Percentiles rank a stretch among this genome's conserved stretches.
These are phyloP conservation scores for Ligdia adustata DNA, from an alignment of 2,888 invertebrate species.

Conservation along the genomic window DNA sequence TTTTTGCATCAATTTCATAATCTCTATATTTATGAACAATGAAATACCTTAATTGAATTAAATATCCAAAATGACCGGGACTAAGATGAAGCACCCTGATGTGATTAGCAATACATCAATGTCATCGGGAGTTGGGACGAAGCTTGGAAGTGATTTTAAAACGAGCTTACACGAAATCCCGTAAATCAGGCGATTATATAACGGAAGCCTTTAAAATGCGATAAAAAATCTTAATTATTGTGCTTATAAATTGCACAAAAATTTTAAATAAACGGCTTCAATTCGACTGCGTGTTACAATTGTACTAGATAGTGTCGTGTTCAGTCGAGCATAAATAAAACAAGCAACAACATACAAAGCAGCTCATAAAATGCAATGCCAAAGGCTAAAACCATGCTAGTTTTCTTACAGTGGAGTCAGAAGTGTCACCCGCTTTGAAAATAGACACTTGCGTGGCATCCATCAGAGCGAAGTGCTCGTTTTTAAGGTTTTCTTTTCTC, in stretches of 20 bases:
- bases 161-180: slow-evolving; percentile 31
- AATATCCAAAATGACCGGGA: slow-evolving; percentile 14
- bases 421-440: slow-evolving; percentile 12
- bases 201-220: too few relatives aligned
- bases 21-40: too few relatives aligned
- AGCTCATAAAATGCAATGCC: slow-evolving; percentile 18
- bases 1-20: too few relatives aligned
- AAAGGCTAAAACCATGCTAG: slow-evolving; percentile 9
- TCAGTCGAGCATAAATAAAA: slow-evolving; percentile 5
- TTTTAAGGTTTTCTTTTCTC: slow-evolving; percentile 6
- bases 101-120: slow-evolving; percentile 59
- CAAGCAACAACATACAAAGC: slow-evolving; percentile 7
- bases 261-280: too few relatives aligned
- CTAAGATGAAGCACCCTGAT: slow-evolving; percentile 14
- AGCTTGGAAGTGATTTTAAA: slow-evolving; percentile 63
- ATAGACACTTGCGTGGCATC: slow-evolving; percentile 7
- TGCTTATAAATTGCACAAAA: too few relatives aligned
- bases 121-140: slow-evolving; percentile 52
- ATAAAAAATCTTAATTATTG: too few relatives aligned
- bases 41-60: background rate
- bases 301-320: background rate
- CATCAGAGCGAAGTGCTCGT: slow-evolving; percentile 6
- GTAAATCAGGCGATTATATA: background rate
- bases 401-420: slow-evolving; percentile 9
- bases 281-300: too few relatives aligned